Percentiles rank a stretch among this genome's conserved stretches.
Evolutionary conservation across 2,888 invertebrate species (phyloP).

Genomic region (Hecatera dysodea): DNA sequence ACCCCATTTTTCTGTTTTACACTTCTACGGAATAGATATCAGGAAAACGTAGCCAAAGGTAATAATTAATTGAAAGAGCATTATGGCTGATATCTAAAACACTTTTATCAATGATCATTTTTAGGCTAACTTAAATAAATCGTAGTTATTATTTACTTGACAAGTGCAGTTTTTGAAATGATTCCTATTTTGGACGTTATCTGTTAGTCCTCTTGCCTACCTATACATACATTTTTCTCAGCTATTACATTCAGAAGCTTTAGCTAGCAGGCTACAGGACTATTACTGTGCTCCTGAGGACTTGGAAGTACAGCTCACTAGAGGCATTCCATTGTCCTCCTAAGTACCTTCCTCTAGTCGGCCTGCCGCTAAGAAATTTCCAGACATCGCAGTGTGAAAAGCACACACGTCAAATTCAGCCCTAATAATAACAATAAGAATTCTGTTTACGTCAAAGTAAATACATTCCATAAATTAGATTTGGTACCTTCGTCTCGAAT

Average conservation of each 20-base stretch:
- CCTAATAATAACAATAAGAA: constrained; percentile 1
- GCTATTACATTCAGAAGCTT: neutral
- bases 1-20: too few relatives aligned
- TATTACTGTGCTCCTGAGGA: neutral
- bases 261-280: too few relatives aligned
- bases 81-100: neutral
- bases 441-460: neutral
- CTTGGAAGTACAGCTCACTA: neutral
- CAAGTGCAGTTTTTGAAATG: neutral
- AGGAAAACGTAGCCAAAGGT: constrained; percentile 10
- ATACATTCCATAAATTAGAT: constrained; percentile 10
- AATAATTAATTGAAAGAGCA: constrained; percentile 5
- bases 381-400: neutral
- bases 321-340: neutral
- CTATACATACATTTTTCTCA: neutral
- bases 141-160: constrained; percentile 1
- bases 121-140: neutral
- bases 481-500: neutral
- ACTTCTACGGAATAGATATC: neutral
- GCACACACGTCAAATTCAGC: neutral
- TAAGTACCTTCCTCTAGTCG: neutral
- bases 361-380: neutral
- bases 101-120: constrained; percentile 9
- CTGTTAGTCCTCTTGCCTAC: fast-evolving
- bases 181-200: neutral